A percentile compares a stretch with the other conserved stretches of the same genome.
Evolutionary conservation across 2,888 invertebrate genomes (phyloP).

Genomic region (Neuroscelio doddi): DNA sequence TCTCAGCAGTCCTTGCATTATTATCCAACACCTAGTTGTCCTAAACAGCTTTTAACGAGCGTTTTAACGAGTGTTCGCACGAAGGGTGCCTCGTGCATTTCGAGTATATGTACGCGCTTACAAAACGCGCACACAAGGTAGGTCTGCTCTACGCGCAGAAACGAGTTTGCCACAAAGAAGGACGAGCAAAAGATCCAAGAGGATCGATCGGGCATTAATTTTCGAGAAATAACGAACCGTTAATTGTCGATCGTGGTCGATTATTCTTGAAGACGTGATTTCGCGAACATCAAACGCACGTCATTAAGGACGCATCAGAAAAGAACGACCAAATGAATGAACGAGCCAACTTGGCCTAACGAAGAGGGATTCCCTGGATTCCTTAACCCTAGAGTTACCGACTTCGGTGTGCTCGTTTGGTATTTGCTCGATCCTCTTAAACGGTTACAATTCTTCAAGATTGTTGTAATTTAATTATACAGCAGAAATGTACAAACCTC

Average conservation of each 20-base stretch:
- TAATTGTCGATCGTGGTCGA: conserved; percentile 52
- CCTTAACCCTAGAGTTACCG: conserved; percentile 36
- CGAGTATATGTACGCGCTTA: conserved; percentile 21
- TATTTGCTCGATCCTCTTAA: conserved; percentile 45
- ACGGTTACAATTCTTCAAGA: conserved; percentile 33
- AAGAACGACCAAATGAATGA: conserved; percentile 19
- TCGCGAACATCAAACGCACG: conserved; percentile 37
- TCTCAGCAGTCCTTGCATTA: conserved; percentile 44
- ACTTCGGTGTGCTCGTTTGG: conserved; percentile 27
- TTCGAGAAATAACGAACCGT: conserved; percentile 49
- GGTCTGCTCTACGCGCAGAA: conserved; percentile 15
- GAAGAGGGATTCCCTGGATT: conserved; percentile 60
- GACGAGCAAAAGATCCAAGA: conserved; percentile 15
- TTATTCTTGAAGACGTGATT: conserved; percentile 47
- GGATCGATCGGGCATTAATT: conserved; percentile 32
- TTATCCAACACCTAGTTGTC: conserved; percentile 48
- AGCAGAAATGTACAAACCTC: conserved; percentile 29
- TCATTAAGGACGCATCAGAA: conserved; percentile 43
- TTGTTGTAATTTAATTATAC: conserved; percentile 47
- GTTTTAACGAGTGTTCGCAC: conserved; percentile 41
- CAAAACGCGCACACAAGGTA: conserved; percentile 10
- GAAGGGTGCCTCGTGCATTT: conserved; percentile 35
- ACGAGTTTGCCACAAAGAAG: conserved; percentile 19
- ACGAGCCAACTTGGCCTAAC: conserved; percentile 51
- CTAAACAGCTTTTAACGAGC: conserved; percentile 50